Percentiles rank a stretch among this genome's conserved stretches.
phyloP scores from a whole-genome alignment of 1,140 invertebrate genomes.

The Drosophila punjabiensis region DNA sequence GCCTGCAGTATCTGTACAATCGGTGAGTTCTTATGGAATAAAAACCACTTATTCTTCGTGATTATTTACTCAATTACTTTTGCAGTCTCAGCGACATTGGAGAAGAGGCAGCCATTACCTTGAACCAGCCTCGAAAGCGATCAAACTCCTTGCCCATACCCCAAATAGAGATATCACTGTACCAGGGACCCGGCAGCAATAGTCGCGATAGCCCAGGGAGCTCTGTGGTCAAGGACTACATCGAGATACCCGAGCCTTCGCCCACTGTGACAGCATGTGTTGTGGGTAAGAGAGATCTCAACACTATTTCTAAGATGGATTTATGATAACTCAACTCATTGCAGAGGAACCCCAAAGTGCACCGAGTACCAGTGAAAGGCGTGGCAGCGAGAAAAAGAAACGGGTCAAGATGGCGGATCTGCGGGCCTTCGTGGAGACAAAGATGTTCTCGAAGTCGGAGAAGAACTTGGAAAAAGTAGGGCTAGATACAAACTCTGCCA shows the following conservation, averaged over 20 bases:
- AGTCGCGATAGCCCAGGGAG: constrained; percentile 87
- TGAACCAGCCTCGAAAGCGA: constrained; percentile 91
- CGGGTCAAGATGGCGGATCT: constrained; percentile 96
- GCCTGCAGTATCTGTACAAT: constrained; percentile 96
- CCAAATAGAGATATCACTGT: constrained; percentile 95
- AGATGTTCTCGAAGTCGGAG: constrained; percentile 95
- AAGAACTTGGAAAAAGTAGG: constrained; percentile 96
- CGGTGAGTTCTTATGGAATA: constrained; percentile 85
- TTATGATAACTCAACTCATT: not conserved
- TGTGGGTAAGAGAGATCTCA: constrained; percentile 57
- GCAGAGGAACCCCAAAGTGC: constrained; percentile 86
- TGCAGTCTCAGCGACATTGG: constrained; percentile 91
- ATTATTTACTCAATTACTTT: constrained; percentile 21
- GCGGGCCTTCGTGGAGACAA: constrained; percentile 95
- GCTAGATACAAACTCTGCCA: constrained; percentile 88
- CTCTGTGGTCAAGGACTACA: constrained; percentile 89
- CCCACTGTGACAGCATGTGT: constrained; percentile 53
- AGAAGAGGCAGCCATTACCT: constrained; percentile 90
- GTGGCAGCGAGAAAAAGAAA: constrained; percentile 93
- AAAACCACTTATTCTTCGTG: fast-evolving
- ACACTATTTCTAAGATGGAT: too few species aligned
- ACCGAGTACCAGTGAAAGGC: constrained; percentile 87
- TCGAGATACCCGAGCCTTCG: constrained; percentile 89
- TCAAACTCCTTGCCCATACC: constrained; percentile 97
- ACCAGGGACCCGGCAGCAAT: constrained; percentile 91